Evolutionary conservation across 2,797 vertebrate genomes (phyloP), one percentile per base, ranked within the genome.

Genomic region (Chromis chromis): DNA sequence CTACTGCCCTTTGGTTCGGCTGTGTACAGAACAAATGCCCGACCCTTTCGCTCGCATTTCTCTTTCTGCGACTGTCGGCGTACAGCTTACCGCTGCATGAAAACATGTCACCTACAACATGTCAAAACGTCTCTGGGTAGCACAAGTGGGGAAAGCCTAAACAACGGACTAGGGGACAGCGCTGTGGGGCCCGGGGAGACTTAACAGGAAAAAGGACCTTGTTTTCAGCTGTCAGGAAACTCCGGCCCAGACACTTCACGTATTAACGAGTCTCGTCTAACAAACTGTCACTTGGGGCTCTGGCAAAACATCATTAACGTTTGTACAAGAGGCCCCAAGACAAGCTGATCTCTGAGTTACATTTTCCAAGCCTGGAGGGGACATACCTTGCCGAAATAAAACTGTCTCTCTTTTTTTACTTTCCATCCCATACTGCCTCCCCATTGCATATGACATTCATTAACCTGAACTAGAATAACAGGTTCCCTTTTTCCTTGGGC

Each of bases 381-480:
- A 88, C 70, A 74, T 71, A 83, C 79, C 76, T 83, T 17, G 8
- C 66, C 70, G 44, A 82, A 86, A 87, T 85, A 80, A 84, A 87
- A 82, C 27, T 68, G 27, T 65, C 70, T 80, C 68, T 74, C 82
- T 75, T 71, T 73, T 70, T 83, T 53, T 57, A 56, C 72, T 56
- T 67, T 84, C 69, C 59, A 56, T 76, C 50, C 76, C 25, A 5
- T 33, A 19, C 72, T 53, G 69, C 31, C 53, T 81, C 70, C 62
- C 56, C 53, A 48, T n/a, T 77, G 65, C 70, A 86, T 84, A 70
- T 87, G 88, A 91, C 87, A 92, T 83, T 90, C 85, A 91, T 92
- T 91, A 92, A 90, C 82, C 79, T 52, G 13, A 77, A 62, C 70
- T 61, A 70, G 69, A 87, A 87, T 82, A 92, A 90, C 80, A 80